Evolutionary conservation across 2,888 invertebrate species (phyloP).

Genomic region (Hydraecia micacea): DNA sequence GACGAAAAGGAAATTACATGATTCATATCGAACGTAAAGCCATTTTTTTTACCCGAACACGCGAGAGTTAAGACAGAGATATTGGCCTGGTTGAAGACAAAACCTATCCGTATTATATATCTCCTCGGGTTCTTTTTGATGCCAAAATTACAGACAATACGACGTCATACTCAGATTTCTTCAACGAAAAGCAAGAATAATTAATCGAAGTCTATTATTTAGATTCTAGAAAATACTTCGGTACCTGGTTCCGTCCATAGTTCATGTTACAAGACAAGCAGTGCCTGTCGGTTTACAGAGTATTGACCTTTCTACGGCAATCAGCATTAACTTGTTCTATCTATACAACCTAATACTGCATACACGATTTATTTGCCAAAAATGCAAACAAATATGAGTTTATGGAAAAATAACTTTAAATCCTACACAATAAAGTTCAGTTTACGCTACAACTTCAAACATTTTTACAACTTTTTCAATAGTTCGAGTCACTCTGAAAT

Average conservation of each 20-base stretch:
- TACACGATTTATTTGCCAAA: no score
- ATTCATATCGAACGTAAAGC: constrained; percentile 5
- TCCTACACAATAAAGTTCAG: no score
- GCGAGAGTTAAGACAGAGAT: neutral
- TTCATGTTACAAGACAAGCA: neutral
- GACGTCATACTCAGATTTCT: neutral
- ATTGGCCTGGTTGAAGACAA: neutral
- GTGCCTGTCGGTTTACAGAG: neutral
- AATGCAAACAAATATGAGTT: no score
- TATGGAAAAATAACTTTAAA: no score
- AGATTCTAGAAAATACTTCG: neutral
- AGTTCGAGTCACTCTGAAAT: no score
- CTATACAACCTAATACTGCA: neutral
- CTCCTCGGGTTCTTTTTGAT: neutral
- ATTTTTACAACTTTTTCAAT: no score
- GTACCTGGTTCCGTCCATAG: neutral
- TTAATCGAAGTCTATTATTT: neutral
- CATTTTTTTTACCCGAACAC: no score
- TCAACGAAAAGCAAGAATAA: neutral
- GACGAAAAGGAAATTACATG: constrained; percentile 15
- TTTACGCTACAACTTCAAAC: no score
- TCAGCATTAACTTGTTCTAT: neutral
- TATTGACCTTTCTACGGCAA: neutral
- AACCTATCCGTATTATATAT: neutral
- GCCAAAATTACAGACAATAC: neutral